phyloP scores from a whole-genome alignment of 1,140 invertebrate species.

The Rhyacophila brunnea region DNA sequence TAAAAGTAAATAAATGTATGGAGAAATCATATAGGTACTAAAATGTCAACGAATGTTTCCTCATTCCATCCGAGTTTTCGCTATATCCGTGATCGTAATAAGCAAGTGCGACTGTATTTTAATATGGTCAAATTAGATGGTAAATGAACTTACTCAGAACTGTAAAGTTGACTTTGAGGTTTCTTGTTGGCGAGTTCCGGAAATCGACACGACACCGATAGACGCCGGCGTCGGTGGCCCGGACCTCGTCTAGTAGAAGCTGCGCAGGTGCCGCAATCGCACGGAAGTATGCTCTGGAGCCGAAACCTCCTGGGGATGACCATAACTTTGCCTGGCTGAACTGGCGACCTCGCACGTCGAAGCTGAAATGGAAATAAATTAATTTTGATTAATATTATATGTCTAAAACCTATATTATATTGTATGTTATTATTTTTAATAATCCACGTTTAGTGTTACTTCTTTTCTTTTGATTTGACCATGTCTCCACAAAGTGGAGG shows the following conservation, averaged over 20 bases:
- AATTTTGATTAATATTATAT: constrained; percentile 3
- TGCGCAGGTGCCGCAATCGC: constrained; percentile 66
- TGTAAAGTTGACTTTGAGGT: constrained; percentile 81
- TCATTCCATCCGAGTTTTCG: no score
- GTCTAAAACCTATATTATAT: background rate
- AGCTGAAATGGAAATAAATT: constrained; percentile 59
- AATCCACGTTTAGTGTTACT: no score
- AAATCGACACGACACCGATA: constrained; percentile 88
- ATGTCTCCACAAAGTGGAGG: no score
- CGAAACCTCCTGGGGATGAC: constrained; percentile 78
- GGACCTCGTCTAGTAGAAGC: constrained; percentile 70
- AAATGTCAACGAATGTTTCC: no score
- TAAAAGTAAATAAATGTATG: no score
- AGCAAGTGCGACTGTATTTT: no score
- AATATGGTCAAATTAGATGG: no score
- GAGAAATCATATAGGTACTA: no score
- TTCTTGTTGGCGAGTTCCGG: constrained; percentile 80
- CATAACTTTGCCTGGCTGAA: constrained; percentile 72
- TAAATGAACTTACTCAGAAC: constrained; percentile 74
- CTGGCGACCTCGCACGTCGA: constrained; percentile 75
- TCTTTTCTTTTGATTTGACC: no score
- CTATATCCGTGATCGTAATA: no score
- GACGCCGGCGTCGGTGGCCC: constrained; percentile 73
- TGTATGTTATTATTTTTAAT: no score
- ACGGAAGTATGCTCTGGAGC: constrained; percentile 72